A percentile compares a stretch with the other conserved stretches of the same genome.
These are phyloP conservation scores for Urosaurus nigricauda DNA, from an alignment of 2,797 vertebrate species.

Conservation along the genomic window DNA sequence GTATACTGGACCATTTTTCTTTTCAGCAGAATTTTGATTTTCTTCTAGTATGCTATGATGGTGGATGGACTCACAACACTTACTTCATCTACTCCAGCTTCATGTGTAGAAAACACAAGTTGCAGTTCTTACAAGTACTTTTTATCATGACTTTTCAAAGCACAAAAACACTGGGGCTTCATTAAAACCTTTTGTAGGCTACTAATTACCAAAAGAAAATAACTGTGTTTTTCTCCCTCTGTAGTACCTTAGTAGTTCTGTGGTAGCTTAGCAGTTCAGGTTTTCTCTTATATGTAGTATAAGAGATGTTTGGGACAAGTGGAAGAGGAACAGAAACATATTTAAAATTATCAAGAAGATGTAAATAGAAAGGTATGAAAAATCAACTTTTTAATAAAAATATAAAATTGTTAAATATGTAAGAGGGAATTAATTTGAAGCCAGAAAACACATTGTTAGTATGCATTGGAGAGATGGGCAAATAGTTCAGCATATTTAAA, in stretches of 20 bases:
- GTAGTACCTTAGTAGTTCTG: not conserved
- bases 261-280: not conserved
- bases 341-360: not conserved
- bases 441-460: not conserved
- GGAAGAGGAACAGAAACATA: not conserved
- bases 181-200: not conserved
- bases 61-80: no score
- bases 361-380: not conserved
- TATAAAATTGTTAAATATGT: not conserved
- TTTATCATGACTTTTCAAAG: not conserved
- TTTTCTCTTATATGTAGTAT: not conserved
- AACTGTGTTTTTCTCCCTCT: not conserved
- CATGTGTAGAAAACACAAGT: not conserved
- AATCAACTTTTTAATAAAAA: not conserved
- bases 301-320: not conserved
- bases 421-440: not conserved
- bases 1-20: no score
- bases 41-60: not conserved
- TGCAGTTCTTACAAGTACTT: not conserved
- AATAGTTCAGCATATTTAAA: not conserved
- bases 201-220: not conserved
- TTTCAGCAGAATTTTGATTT: no score
- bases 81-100: not conserved
- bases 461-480: not conserved
- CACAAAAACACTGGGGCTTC: not conserved